These are phyloP conservation scores for Serilophus lunatus DNA, from an alignment of 2,113 vertebrate genomes.

Conservation along the genomic window DNA sequence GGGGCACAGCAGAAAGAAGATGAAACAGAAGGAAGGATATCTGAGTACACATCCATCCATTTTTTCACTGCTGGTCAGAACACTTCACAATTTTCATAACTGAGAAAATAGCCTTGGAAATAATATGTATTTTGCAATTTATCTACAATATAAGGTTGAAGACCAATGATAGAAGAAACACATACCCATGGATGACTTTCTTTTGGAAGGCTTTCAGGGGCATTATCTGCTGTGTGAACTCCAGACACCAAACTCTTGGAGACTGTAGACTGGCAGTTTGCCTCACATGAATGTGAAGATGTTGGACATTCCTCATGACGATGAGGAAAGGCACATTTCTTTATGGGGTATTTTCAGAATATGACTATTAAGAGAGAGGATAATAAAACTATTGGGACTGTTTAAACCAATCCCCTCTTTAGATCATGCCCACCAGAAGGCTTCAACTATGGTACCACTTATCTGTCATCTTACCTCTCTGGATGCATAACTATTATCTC, in stretches of 20 bases:
- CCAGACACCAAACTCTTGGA: background rate
- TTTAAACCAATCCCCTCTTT: background rate
- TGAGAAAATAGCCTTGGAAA: background rate
- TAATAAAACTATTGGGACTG: background rate
- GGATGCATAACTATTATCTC: background rate
- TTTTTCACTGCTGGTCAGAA: background rate
- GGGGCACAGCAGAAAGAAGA: background rate
- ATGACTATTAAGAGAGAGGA: background rate
- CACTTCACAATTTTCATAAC: background rate
- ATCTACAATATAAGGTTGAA: background rate
- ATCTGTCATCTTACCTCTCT: background rate
- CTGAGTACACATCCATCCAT: rapidly evolving
- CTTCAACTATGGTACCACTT: background rate
- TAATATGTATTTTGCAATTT: background rate
- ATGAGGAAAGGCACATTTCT: background rate
- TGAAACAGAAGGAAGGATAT: background rate
- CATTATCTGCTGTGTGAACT: background rate
- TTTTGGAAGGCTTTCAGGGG: background rate
- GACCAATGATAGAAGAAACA: background rate
- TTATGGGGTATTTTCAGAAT: background rate
- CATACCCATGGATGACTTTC: background rate
- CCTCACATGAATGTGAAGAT: background rate
- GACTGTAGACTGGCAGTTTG: background rate
- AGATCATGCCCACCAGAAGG: background rate
- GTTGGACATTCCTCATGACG: background rate